Percentiles rank a stretch among this genome's conserved stretches.
Evolutionary conservation across 1,140 invertebrate genomes (phyloP).

Genomic region (Meteorus sp.): DNA sequence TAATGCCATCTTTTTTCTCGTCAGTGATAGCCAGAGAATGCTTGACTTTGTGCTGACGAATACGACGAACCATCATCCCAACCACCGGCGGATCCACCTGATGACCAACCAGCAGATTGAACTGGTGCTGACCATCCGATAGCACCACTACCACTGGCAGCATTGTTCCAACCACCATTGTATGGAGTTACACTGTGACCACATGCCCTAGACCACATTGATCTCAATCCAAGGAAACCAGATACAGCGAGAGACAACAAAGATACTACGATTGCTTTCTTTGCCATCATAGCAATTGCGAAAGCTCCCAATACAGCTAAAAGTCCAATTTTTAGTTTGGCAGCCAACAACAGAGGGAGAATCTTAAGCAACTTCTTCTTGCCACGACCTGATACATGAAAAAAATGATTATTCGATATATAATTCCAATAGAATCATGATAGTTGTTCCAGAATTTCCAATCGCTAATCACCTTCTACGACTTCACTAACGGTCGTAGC

Average conservation of each 20-base stretch:
- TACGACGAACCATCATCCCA: conserved; percentile 31
- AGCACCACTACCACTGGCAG: conserved; percentile 42
- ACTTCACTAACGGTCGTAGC: conserved; percentile 62
- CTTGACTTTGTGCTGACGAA: conserved; percentile 30
- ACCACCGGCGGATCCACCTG: conserved; percentile 38
- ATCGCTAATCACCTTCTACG: conserved; percentile 61
- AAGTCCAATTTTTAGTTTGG: conserved; percentile 65
- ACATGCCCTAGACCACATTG: conserved; percentile 54
- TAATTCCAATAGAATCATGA: not conserved
- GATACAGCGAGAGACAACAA: conserved; percentile 67
- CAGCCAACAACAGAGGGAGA: conserved; percentile 62
- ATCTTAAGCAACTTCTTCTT: conserved; percentile 67
- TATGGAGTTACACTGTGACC: conserved; percentile 46
- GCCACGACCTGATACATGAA: conserved; percentile 56
- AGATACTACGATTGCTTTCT: conserved; percentile 67
- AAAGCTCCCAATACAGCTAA: conserved; percentile 64
- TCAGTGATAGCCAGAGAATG: conserved; percentile 32
- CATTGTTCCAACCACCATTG: conserved; percentile 44
- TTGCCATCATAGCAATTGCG: conserved; percentile 65
- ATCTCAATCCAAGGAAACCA: conserved; percentile 62
- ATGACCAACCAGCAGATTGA: conserved; percentile 46
- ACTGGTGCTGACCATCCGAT: conserved; percentile 42
- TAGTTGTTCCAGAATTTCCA: not conserved
- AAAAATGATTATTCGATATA: not conserved
- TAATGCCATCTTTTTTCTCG: conserved; percentile 13